Base-by-base conservation (phyloP, 2,888 invertebrate genomes). In the Ornithoptera priamus region DNA sequence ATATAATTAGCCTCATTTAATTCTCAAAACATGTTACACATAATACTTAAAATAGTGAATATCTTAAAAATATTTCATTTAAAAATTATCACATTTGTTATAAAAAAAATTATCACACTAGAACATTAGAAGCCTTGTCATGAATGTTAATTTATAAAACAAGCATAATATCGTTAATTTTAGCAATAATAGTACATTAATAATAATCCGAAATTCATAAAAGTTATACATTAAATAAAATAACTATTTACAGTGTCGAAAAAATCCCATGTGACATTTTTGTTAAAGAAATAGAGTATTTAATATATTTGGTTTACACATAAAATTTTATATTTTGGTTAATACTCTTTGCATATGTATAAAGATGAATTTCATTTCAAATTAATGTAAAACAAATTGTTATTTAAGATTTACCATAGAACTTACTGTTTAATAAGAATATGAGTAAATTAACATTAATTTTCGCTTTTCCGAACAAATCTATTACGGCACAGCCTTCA, bases 391-490 rank as follows among this genome's bases (percentile, higher is more conserved):
- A 42, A 17, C 12, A 66, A 56, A 53, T 24, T 71, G 73, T 57
- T 15, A 18, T 59, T 70, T 83, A 83, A 46, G 85, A 85, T 81
- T 94, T 95, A 74, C 94, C 94, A 82, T 96, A 96, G 88, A 96
- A 96, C 85, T 96, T 96, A 78, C 94, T 94, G 84, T 96, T 96
- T 50, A 96, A 86, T 72, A 96, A 92, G 82, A 95, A 95, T 74
- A 96, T 93, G 60, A 96, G 90, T 61, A 96, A 93, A 84, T 96
- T 96, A 22, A 96, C 95, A 80, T 96, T 96, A 75, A 96, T 94
- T 85, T 95, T 95, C 30, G 96, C 96, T 84, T 95, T 95, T n/a
- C 95, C 96, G 80, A 96, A 96, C 92, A 97, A 94, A 76, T 95
- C 94, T 94, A 96, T 96, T 36, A 96, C 94, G 39, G 95, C 93